Conservation (phyloP, 2,888 invertebrate species). For the Andrena trimmerana region DNA sequence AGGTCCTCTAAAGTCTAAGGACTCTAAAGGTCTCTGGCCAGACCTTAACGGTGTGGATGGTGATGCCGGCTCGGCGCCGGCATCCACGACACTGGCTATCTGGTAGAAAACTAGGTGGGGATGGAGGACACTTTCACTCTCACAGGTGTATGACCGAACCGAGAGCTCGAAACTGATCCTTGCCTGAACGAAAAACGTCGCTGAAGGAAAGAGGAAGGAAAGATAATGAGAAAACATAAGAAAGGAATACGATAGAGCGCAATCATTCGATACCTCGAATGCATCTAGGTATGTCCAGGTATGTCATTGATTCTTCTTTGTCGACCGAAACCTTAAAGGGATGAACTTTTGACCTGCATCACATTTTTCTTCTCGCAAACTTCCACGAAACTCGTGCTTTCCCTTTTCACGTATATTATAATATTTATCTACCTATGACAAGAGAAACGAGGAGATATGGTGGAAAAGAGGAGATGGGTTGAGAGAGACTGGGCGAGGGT, state of each 20-base stretch:
- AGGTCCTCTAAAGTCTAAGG: no score
- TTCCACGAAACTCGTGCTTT: no score
- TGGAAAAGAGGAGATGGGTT: conserved; percentile 35
- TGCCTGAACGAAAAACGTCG: conserved; percentile 63
- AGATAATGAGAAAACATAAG: not conserved
- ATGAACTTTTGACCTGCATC: no score
- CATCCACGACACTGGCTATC: conserved; percentile 27
- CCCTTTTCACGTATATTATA: no score
- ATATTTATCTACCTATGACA: no score
- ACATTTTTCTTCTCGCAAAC: no score
- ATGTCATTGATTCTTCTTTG: no score
- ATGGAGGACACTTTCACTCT: conserved; percentile 84
- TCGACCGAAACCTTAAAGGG: no score
- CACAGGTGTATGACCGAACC: conserved; percentile 84
- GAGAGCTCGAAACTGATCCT: conserved; percentile 66
- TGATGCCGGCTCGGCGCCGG: not conserved
- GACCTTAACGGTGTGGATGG: conserved; percentile 18
- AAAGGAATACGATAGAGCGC: not conserved
- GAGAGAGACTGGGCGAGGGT: conserved; percentile 66
- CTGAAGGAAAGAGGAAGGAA: not conserved
- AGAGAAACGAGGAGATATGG: not conserved
- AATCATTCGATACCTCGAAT: no score
- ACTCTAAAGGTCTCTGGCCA: no score
- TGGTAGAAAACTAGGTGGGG: conserved; percentile 46
- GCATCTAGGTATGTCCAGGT: no score